A percentile compares a stretch with the other conserved stretches of the same genome.
Evolutionary conservation across 2,888 invertebrate species (phyloP).

Genomic region (Bursaphelenchus okinawaensis): DNA sequence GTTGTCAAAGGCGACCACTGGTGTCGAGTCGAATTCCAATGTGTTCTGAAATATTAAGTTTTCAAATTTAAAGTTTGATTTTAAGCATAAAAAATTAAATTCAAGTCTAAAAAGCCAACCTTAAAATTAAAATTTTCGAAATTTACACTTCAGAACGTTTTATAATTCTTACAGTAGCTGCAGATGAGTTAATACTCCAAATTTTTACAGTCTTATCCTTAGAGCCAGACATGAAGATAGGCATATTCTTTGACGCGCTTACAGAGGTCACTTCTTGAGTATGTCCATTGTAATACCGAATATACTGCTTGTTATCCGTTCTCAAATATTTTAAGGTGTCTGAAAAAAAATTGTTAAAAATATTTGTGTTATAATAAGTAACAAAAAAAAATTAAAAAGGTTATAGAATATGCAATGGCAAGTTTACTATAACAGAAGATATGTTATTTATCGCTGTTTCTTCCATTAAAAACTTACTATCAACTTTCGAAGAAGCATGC

Average conservation of each 20-base stretch:
- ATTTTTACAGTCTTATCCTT: constrained; percentile 88
- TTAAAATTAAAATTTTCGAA: neutral
- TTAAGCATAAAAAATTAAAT: neutral
- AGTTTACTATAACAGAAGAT: too few species aligned
- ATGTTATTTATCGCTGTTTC: too few species aligned
- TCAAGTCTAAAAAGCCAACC: neutral
- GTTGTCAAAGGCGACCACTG: constrained; percentile 85
- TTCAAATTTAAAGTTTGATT: too few species aligned
- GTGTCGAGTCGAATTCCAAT: constrained; percentile 81
- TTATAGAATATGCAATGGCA: too few species aligned
- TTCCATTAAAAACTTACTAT: constrained; percentile 64
- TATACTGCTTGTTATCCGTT: constrained; percentile 96
- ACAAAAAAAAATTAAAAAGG: neutral
- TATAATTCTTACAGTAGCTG: neutral
- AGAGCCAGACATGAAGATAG: constrained; percentile 90
- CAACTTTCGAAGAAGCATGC: constrained; percentile 98
- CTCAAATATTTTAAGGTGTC: constrained; percentile 92
- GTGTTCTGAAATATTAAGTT: constrained; percentile 64
- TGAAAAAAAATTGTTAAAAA: neutral
- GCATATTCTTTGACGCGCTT: constrained; percentile 93
- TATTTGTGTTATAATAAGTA: too few species aligned
- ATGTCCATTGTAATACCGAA: constrained; percentile 92
- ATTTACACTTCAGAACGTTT: neutral
- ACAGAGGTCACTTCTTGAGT: constrained; percentile 80
- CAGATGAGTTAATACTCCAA: constrained; percentile 70